A percentile compares a stretch with the other conserved stretches of the same genome.
These are phyloP conservation scores for Dryobates pubescens DNA, from an alignment of 2,797 vertebrate genomes.

Conservation along the genomic window DNA sequence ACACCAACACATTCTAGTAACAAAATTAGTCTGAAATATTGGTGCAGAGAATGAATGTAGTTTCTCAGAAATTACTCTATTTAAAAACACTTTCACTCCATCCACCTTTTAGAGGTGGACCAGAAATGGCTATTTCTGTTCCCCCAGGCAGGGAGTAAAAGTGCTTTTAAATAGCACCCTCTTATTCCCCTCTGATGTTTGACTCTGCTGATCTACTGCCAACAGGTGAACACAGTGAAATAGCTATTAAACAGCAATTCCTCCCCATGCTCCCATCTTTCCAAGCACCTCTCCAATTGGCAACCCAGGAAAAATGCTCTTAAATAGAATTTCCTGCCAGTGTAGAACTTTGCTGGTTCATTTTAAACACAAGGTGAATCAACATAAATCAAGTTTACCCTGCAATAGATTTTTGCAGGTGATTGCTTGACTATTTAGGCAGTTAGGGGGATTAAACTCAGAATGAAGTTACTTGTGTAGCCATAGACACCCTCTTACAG, in stretches of 20 bases:
- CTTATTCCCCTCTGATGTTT: neutral
- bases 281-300: rapidly evolving
- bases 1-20: neutral
- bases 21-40: neutral
- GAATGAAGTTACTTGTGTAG: neutral
- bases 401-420: neutral
- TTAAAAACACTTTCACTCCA: neutral
- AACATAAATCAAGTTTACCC: neutral
- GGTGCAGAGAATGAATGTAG: neutral
- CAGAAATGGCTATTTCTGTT: neutral
- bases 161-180: neutral
- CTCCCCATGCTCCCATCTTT: neutral
- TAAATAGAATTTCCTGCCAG: neutral
- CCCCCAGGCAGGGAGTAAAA: neutral
- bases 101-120: neutral
- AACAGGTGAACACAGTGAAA: neutral
- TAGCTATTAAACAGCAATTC: neutral
- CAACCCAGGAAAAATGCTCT: neutral
- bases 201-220: neutral
- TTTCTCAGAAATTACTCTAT: neutral
- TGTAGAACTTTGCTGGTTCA: neutral
- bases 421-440: neutral
- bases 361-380: neutral
- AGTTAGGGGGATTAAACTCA: neutral
- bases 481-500: neutral